Percentiles rank a stretch among this genome's conserved stretches.
phyloP scores from a whole-genome alignment of 2,797 vertebrate genomes.

The Argya squamiceps region DNA sequence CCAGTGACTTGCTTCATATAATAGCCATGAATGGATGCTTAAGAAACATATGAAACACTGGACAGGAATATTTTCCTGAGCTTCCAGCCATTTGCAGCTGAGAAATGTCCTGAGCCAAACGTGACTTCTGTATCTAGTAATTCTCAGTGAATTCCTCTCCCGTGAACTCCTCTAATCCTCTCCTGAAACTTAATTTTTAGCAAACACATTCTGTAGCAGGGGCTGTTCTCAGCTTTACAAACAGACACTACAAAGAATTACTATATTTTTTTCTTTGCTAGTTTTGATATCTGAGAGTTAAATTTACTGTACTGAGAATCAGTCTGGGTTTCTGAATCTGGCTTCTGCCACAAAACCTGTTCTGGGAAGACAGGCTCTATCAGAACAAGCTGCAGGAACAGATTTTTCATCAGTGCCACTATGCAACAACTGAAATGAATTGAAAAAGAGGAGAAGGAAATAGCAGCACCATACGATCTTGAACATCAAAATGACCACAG shows the following conservation, averaged over 20 bases:
- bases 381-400: not conserved
- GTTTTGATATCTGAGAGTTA: not conserved
- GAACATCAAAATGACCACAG: not conserved
- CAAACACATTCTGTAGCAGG: not conserved
- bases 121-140: not conserved
- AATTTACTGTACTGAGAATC: not conserved
- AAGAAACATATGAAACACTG: not conserved
- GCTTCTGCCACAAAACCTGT: not conserved
- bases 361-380: not conserved
- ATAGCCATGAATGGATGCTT: not conserved
- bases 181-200: not conserved
- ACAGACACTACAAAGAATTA: not conserved
- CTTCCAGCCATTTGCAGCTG: not conserved
- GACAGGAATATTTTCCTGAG: not conserved
- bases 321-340: not conserved
- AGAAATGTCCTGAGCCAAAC: not conserved
- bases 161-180: not conserved
- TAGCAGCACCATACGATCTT: not conserved
- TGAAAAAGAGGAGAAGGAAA: not conserved
- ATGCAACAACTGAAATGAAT: not conserved
- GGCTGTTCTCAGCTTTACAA: not conserved
- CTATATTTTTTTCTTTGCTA: not conserved
- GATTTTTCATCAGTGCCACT: not conserved
- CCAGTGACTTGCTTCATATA: not conserved
- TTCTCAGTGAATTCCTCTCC: not conserved